A percentile compares a stretch with the other conserved stretches of the same genome.
These are phyloP conservation scores for Varanus salvator DNA, from an alignment of 2,113 vertebrate genomes.

Conservation along the genomic window DNA sequence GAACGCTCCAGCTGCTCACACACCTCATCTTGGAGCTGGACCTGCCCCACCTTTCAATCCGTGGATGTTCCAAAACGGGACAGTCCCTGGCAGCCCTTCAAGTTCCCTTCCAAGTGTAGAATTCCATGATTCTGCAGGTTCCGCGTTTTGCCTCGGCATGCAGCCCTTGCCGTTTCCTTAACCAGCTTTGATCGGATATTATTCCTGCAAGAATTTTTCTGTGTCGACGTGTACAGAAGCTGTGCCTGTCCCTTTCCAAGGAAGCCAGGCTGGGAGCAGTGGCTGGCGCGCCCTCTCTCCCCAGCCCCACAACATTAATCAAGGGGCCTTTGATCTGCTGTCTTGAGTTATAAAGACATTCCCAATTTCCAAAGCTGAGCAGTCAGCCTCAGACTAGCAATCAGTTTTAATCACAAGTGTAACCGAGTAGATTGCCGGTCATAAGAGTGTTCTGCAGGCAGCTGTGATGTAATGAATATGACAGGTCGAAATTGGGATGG, in stretches of 20 bases:
- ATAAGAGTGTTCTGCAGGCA: constrained; percentile 50
- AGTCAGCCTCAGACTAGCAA: constrained; percentile 63
- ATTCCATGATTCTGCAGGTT: too few relatives aligned
- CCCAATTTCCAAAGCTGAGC: constrained; percentile 61
- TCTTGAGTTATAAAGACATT: constrained; percentile 62
- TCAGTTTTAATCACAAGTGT: constrained; percentile 74
- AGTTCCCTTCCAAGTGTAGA: too few relatives aligned
- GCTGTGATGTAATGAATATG: constrained; percentile 68
- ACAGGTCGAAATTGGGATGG: constrained; percentile 63
- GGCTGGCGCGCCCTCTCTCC: not conserved
- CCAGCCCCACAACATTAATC: constrained; percentile 40
- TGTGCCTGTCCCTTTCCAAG: not conserved
- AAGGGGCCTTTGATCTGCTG: constrained; percentile 53
- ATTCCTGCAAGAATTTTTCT: not conserved
- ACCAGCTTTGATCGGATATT: not conserved
- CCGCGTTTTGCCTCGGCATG: not conserved
- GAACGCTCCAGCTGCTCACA: too few relatives aligned
- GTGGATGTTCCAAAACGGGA: too few relatives aligned
- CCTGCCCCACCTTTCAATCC: too few relatives aligned
- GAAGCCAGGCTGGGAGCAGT: not conserved
- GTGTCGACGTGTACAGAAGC: not conserved
- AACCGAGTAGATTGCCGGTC: constrained; percentile 61
- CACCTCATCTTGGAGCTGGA: too few relatives aligned
- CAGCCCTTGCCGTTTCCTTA: not conserved
- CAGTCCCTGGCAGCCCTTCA: too few relatives aligned